Evolutionary conservation across 92 coral and sea anemone genomes (phyloP).

Genomic region (Palythoa caribaeorum): DNA sequence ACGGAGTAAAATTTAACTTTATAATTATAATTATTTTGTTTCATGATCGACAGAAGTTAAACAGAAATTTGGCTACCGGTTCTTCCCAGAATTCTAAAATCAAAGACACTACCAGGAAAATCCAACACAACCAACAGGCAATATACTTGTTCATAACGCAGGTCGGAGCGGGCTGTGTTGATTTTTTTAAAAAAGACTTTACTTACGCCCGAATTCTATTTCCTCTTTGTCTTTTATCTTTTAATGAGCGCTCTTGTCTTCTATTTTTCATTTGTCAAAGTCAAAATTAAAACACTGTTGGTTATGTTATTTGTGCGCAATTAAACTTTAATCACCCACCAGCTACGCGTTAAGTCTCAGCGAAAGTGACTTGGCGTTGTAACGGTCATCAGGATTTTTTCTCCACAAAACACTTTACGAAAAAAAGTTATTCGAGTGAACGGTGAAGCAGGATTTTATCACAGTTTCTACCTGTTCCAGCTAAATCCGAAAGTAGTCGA

Average conservation of each 20-base stretch:
- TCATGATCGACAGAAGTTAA: too few species aligned
- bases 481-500: not conserved
- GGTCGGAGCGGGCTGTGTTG: not conserved
- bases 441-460: not conserved
- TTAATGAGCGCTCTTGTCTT: slow-evolving; percentile 47
- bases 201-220: not conserved
- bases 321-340: slow-evolving; percentile 24
- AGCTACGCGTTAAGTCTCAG: not conserved
- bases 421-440: not conserved
- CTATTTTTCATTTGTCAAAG: slow-evolving; percentile 38
- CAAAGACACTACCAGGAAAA: too few species aligned
- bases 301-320: slow-evolving; percentile 30
- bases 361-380: not conserved
- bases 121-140: too few species aligned
- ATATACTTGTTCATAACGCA: too few species aligned
- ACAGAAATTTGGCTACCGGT: too few species aligned
- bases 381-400: not conserved
- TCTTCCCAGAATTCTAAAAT: too few species aligned
- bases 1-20: too few species aligned
- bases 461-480: not conserved
- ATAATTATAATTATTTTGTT: too few species aligned
- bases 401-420: not conserved
- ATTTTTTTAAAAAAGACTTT: not conserved
- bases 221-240: slow-evolving; percentile 29
- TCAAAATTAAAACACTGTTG: slow-evolving; percentile 47